Percentiles rank a stretch among this genome's conserved stretches.
Evolutionary conservation across 2,113 vertebrate genomes (phyloP).

Genomic region (Tychaedon coryphoeus): DNA sequence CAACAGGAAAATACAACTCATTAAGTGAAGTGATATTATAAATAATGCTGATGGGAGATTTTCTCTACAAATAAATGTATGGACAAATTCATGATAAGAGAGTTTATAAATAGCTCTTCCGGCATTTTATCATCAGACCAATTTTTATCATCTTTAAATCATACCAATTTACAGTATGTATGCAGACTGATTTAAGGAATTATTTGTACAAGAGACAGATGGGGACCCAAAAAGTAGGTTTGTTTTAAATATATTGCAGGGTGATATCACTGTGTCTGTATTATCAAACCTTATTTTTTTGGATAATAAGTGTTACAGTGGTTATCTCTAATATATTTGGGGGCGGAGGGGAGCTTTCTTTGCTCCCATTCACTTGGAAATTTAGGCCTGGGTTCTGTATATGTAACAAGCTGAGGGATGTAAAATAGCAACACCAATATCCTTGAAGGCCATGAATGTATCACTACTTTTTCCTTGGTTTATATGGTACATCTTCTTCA

Average conservation of each 20-base stretch:
- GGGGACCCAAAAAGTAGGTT: neutral
- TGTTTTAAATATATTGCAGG: neutral
- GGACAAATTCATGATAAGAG: neutral
- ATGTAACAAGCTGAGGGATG: neutral
- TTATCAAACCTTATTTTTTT: neutral
- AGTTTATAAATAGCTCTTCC: constrained; percentile 15
- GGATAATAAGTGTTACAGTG: neutral
- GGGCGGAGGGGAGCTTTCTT: neutral
- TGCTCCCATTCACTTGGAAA: neutral
- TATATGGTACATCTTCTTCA: neutral
- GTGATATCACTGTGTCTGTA: neutral
- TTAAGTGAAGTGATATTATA: constrained; percentile 20
- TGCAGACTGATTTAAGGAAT: neutral
- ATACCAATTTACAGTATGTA: neutral
- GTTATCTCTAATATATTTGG: neutral
- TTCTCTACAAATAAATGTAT: neutral
- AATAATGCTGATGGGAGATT: neutral
- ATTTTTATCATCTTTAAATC: constrained; percentile 33
- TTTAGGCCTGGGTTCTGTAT: neutral
- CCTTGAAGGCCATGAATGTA: neutral
- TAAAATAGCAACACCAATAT: neutral
- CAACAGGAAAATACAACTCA: constrained; percentile 6
- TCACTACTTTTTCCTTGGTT: neutral
- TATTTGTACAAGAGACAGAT: neutral
- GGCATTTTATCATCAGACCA: neutral